Percentiles rank a stretch among this genome's conserved stretches.
phyloP scores from a whole-genome alignment of 2,888 invertebrate species.

The Aplocera efformata region DNA sequence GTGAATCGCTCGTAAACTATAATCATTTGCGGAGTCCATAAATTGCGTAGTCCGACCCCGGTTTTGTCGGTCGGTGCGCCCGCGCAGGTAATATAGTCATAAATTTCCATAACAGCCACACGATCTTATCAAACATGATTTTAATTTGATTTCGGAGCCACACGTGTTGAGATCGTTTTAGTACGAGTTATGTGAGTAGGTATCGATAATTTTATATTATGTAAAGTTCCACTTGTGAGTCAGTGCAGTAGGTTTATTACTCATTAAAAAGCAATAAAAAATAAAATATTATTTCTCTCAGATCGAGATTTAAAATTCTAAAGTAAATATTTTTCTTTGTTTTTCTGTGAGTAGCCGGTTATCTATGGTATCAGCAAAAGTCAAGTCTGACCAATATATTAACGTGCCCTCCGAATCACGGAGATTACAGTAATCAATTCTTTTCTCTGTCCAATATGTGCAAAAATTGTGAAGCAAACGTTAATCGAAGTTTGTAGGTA shows the following conservation, averaged over 20 bases:
- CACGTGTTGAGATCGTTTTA: conserved; percentile 73
- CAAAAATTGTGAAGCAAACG: too few relatives aligned
- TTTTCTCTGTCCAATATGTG: too few relatives aligned
- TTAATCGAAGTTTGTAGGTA: too few relatives aligned
- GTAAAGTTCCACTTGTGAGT: conserved; percentile 19
- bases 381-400: too few relatives aligned
- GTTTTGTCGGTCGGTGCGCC: conserved; percentile 70
- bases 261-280: too few relatives aligned
- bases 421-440: too few relatives aligned
- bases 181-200: conserved; percentile 68
- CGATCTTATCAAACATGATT: conserved; percentile 81
- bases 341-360: too few relatives aligned
- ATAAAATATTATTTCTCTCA: too few relatives aligned
- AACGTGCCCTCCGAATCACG: too few relatives aligned
- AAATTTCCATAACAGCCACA: conserved; percentile 81
- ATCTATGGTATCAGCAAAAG: too few relatives aligned
- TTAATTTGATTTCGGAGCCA: conserved; percentile 79
- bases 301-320: too few relatives aligned
- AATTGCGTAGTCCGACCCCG: conserved; percentile 70
- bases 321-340: too few relatives aligned
- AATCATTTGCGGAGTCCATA: conserved; percentile 76
- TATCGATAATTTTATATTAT: conserved; percentile 33
- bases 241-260: background rate
- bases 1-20: conserved; percentile 73
- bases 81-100: conserved; percentile 80